Conservation (phyloP, 2,113 vertebrate genomes). For the Scartelaos histophorus region DNA sequence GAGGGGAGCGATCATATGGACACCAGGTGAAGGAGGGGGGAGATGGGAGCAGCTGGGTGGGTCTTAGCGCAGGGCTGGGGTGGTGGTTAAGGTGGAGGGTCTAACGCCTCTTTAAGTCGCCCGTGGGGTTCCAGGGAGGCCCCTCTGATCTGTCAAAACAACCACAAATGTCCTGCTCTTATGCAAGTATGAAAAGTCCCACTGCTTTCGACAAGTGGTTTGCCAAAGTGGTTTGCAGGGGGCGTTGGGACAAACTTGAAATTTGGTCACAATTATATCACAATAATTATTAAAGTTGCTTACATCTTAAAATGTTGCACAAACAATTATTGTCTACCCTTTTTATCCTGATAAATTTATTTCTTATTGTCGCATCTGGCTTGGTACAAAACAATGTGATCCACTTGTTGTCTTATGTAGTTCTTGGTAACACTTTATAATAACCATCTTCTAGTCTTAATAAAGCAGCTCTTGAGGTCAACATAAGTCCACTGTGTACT, state of each 20-base stretch:
- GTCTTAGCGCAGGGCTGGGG: constrained; percentile 27
- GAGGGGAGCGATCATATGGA: constrained; percentile 52
- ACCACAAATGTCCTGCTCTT: constrained; percentile 24
- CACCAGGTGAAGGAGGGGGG: constrained; percentile 49
- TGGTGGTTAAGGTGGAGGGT: constrained; percentile 19
- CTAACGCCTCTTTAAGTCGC: constrained; percentile 41
- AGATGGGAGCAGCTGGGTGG: constrained; percentile 54
- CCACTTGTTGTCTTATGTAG: no score
- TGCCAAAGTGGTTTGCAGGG: not conserved
- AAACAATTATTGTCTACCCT: no score
- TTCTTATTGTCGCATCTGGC: no score
- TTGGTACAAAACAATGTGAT: not conserved
- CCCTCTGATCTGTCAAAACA: constrained; percentile 57
- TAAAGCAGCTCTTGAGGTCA: no score
- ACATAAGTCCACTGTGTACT: no score
- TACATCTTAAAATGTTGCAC: no score
- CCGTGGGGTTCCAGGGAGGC: constrained; percentile 42
- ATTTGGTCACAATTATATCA: no score
- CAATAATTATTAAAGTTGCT: no score
- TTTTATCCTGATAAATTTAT: no score
- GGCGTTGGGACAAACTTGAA: no score
- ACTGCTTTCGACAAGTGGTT: not conserved
- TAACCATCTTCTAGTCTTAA: no score
- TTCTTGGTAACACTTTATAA: no score
- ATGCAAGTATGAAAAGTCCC: constrained; percentile 28